These are phyloP conservation scores for Drosophila anomalata DNA, from an alignment of 2,888 invertebrate species.

Conservation along the genomic window DNA sequence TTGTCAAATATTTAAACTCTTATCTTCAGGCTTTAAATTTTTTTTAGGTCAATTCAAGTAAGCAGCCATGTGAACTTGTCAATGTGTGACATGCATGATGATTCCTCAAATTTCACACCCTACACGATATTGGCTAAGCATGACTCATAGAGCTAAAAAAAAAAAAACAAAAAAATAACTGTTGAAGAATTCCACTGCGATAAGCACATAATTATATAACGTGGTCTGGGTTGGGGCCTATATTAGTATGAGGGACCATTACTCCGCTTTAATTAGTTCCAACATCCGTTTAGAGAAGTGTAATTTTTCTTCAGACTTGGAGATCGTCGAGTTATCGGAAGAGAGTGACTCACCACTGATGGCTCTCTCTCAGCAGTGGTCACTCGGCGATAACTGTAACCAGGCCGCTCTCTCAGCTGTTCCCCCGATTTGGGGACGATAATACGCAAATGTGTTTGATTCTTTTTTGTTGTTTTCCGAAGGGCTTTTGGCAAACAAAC, in stretches of 20 bases:
- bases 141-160: conserved; percentile 30
- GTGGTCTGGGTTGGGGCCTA: conserved; percentile 2
- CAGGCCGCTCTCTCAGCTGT: conserved; percentile 23
- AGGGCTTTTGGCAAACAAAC: conserved; percentile 4
- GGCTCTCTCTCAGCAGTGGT: neutral
- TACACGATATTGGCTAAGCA: conserved; percentile 21
- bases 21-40: neutral
- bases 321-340: conserved; percentile 24
- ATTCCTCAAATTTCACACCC: conserved; percentile 39
- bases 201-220: conserved; percentile 43
- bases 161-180: conserved; percentile 18
- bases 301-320: conserved; percentile 16
- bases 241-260: neutral
- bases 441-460: conserved; percentile 20
- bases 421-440: neutral
- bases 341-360: conserved; percentile 30
- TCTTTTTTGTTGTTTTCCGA: conserved; percentile 15
- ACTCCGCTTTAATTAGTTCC: conserved; percentile 7
- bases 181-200: conserved; percentile 41
- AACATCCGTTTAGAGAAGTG: conserved; percentile 10
- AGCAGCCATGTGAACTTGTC: conserved; percentile 1
- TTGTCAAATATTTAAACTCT: conserved; percentile 20
- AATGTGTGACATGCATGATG: conserved; percentile 34
- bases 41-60: conserved; percentile 36
- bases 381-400: conserved; percentile 41